These are phyloP conservation scores for Cyclargus thomasi DNA, from an alignment of 1,140 invertebrate genomes.

Conservation along the genomic window DNA sequence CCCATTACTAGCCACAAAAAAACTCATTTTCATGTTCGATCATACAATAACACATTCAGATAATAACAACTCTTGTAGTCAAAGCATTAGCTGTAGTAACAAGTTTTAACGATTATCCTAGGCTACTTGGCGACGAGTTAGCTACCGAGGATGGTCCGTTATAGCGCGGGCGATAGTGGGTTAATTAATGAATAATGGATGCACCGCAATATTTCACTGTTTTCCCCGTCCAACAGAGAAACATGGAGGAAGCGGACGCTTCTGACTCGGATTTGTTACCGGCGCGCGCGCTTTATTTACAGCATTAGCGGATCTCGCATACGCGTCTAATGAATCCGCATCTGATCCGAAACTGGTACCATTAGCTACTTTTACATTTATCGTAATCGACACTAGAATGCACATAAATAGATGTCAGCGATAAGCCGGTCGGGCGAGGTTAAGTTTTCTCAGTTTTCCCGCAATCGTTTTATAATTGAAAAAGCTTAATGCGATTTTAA, in stretches of 20 bases:
- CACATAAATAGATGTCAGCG: conserved; percentile 31
- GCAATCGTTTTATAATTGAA: conserved; percentile 37
- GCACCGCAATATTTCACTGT: conserved; percentile 54
- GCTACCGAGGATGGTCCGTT: conserved; percentile 51
- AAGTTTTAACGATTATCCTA: conserved; percentile 31
- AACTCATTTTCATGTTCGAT: neutral
- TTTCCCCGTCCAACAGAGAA: conserved; percentile 40
- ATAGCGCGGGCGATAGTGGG: conserved; percentile 49
- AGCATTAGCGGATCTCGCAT: conserved; percentile 11
- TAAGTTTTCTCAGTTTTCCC: conserved; percentile 47
- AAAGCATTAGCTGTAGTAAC: conserved; percentile 18
- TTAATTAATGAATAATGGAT: conserved; percentile 67
- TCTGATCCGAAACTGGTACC: conserved; percentile 25
- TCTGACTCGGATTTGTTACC: conserved; percentile 33
- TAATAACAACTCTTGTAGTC: neutral
- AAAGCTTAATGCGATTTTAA: conserved; percentile 52
- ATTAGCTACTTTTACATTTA: conserved; percentile 48
- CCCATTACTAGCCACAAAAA: neutral
- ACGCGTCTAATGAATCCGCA: conserved; percentile 27
- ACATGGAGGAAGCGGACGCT: conserved; percentile 37
- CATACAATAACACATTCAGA: neutral
- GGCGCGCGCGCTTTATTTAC: conserved; percentile 3
- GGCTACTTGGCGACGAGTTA: conserved; percentile 31
- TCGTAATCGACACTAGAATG: conserved; percentile 40
- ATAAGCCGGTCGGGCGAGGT: conserved; percentile 34